phyloP scores from a whole-genome alignment of 2,113 vertebrate genomes.

The Rhinoderma darwinii region DNA sequence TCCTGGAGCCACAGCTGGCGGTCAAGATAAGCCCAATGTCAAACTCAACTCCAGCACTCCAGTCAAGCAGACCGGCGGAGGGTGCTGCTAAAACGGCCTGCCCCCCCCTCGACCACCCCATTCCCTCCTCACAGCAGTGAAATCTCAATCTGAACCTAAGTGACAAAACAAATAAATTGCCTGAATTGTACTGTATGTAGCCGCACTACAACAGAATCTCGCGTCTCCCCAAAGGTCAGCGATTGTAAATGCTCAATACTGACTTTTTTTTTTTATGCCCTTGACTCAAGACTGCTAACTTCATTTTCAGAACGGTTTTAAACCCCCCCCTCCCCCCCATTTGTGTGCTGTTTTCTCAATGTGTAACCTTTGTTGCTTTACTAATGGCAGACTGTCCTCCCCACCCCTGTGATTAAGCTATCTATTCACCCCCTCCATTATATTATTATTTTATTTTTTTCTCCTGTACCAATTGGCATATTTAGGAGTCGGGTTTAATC shows the following conservation, averaged over 20 bases:
- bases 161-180: conserved; percentile 81
- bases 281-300: conserved; percentile 85
- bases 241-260: conserved; percentile 86
- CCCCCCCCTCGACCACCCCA: conserved; percentile 68
- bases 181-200: conserved; percentile 99
- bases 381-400: conserved; percentile 84
- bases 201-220: conserved; percentile 93
- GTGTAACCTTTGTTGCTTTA: conserved; percentile 91
- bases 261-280: conserved; percentile 81
- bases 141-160: conserved; percentile 85
- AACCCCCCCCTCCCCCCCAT: conserved; percentile 66
- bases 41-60: conserved; percentile 96
- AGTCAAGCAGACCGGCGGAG: conserved; percentile 92
- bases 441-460: conserved; percentile 72
- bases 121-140: conserved; percentile 79
- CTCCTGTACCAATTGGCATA: conserved; percentile 76
- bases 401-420: conserved; percentile 82
- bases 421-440: conserved; percentile 72
- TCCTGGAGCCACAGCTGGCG: conserved; percentile 88
- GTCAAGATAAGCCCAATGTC: conserved; percentile 92
- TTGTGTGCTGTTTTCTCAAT: conserved; percentile 86
- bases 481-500: conserved; percentile 86
- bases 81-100: conserved; percentile 85
- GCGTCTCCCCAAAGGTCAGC: conserved; percentile 87
- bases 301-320: conserved; percentile 89